phyloP scores from a whole-genome alignment of 1,140 invertebrate species.

The Procambarus virginalis region DNA sequence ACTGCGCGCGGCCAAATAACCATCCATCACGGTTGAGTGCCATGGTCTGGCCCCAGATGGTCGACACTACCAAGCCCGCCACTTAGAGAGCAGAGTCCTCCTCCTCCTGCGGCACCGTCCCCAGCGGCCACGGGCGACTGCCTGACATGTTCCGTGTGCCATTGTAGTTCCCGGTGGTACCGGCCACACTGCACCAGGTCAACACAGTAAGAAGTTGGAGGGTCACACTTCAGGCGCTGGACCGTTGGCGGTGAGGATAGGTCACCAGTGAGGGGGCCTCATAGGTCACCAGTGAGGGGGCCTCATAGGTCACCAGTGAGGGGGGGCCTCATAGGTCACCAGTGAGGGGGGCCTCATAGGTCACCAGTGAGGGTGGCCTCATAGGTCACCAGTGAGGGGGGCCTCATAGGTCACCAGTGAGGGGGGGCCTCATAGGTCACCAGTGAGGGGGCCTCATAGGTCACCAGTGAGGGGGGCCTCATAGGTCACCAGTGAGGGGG shows the following conservation, averaged over 20 bases:
- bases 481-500: too few species aligned
- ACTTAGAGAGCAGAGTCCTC: not conserved
- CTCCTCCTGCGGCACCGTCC: not conserved
- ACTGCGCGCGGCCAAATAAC: conserved; percentile 39
- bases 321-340: too few species aligned
- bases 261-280: not conserved
- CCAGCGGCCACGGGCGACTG: not conserved
- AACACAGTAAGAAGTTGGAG: not conserved
- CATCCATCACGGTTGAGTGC: conserved; percentile 18
- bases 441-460: too few species aligned
- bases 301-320: not conserved
- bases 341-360: too few species aligned
- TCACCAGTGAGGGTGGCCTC: too few species aligned
- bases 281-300: too few species aligned
- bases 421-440: too few species aligned
- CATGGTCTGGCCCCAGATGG: not conserved
- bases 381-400: too few species aligned
- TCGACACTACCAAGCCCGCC: not conserved
- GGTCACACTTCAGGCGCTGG: not conserved
- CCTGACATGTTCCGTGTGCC: not conserved
- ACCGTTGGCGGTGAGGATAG: not conserved
- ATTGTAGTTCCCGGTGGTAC: not conserved
- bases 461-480: too few species aligned
- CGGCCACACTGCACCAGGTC: conserved; percentile 1
- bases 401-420: too few species aligned